Evolutionary conservation across 1,140 invertebrate genomes (phyloP).

Genomic region (Pogonomyrmex barbatus): DNA sequence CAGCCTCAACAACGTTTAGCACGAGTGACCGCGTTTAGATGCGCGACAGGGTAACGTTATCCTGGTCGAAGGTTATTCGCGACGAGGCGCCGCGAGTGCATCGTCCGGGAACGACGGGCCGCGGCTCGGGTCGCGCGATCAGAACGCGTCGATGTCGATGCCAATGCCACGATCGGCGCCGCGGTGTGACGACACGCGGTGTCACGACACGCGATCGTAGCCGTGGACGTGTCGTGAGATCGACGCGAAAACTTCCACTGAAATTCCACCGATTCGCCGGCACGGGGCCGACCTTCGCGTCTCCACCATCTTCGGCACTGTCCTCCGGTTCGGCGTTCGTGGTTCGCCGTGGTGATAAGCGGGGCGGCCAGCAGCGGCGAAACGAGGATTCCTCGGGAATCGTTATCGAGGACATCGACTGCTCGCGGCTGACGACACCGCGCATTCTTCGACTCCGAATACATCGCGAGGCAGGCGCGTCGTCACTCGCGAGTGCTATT

Average conservation of each 20-base stretch:
- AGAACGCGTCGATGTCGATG: conserved; percentile 27
- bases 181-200: conserved; percentile 17
- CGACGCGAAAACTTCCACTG: background rate
- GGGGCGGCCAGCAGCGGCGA: background rate
- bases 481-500: conserved; percentile 37
- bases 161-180: background rate
- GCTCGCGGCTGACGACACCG: background rate
- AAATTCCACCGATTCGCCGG: conserved; percentile 6
- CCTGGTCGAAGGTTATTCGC: background rate
- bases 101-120: conserved; percentile 18
- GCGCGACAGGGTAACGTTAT: background rate
- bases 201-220: conserved; percentile 15
- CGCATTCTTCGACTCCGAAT: background rate
- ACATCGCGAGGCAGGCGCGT: background rate
- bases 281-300: conserved; percentile 4
- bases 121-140: conserved; percentile 25
- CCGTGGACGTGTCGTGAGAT: background rate
- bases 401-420: conserved; percentile 47
- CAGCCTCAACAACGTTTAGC: background rate
- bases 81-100: conserved; percentile 23
- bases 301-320: background rate
- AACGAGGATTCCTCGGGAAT: conserved; percentile 22
- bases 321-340: conserved; percentile 3
- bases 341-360: conserved; percentile 41
- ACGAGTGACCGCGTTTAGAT: conserved; percentile 14